Percentiles rank a stretch among this genome's conserved stretches.
These are phyloP conservation scores for Bombus soroeensis DNA, from an alignment of 1,140 invertebrate genomes.

Conservation along the genomic window DNA sequence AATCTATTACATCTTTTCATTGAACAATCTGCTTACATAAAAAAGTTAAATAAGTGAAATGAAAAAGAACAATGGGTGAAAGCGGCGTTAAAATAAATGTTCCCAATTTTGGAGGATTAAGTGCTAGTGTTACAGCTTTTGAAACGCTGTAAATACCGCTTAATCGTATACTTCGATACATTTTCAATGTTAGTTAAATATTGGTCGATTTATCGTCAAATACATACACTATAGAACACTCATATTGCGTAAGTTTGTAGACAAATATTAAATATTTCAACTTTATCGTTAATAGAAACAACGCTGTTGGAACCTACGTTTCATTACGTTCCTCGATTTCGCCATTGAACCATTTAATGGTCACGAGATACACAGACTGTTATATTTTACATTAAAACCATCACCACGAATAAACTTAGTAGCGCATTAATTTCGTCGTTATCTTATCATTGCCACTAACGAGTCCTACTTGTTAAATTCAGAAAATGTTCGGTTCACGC, in stretches of 20 bases:
- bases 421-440: slow-evolving; percentile 33
- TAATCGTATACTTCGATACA: too few relatives aligned
- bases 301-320: not conserved
- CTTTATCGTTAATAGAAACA: not conserved
- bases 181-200: too few relatives aligned
- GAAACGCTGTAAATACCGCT: too few relatives aligned
- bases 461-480: slow-evolving; percentile 45
- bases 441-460: slow-evolving; percentile 48
- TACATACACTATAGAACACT: too few relatives aligned
- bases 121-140: too few relatives aligned
- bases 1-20: too few relatives aligned
- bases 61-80: too few relatives aligned
- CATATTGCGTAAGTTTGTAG: not conserved
- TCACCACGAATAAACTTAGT: slow-evolving; percentile 7
- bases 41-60: too few relatives aligned
- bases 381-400: slow-evolving; percentile 38
- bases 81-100: too few relatives aligned
- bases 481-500: slow-evolving; percentile 30
- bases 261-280: not conserved
- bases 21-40: too few relatives aligned
- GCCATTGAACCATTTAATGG: slow-evolving; percentile 13
- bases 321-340: not conserved
- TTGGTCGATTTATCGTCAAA: too few relatives aligned
- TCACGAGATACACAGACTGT: slow-evolving; percentile 5
- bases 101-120: too few relatives aligned